Conservation (phyloP, 2,888 invertebrate species). For the Lomographa bimaculata region DNA sequence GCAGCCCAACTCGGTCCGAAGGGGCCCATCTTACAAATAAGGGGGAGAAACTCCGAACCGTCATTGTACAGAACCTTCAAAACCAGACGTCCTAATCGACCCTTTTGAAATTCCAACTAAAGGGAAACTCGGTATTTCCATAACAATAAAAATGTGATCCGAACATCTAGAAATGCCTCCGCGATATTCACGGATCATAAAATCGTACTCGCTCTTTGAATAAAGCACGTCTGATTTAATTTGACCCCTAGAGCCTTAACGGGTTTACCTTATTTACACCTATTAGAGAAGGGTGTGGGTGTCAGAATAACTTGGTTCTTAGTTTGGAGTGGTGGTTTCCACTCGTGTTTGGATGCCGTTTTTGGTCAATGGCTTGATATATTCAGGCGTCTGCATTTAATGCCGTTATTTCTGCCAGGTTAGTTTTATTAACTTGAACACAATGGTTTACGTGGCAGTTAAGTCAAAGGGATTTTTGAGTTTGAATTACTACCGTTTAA, state of each 20-base stretch:
- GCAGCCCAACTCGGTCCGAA: constrained; percentile 55
- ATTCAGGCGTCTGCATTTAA: constrained; percentile 48
- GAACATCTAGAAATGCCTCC: constrained; percentile 81
- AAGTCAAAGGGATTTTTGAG: constrained; percentile 1
- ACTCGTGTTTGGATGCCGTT: constrained; percentile 59
- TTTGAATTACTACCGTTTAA: not conserved
- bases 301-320: constrained; percentile 63
- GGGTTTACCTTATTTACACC: constrained; percentile 41
- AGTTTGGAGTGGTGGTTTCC: constrained; percentile 53
- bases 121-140: constrained; percentile 82
- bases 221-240: constrained; percentile 65
- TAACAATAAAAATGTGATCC: constrained; percentile 83
- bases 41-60: constrained; percentile 57
- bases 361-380: constrained; percentile 46
- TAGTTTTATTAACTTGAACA: constrained; percentile 36
- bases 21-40: constrained; percentile 73
- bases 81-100: constrained; percentile 83
- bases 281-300: constrained; percentile 52
- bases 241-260: constrained; percentile 58
- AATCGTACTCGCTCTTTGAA: constrained; percentile 70
- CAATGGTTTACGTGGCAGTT: constrained; percentile 21
- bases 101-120: constrained; percentile 83
- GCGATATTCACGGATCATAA: constrained; percentile 84
- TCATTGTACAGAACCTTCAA: constrained; percentile 79
- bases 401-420: constrained; percentile 47